Evolutionary conservation across 64 coral and sea anemone genomes (phyloP).

Genomic region (Dendrophyllia cribrosa): DNA sequence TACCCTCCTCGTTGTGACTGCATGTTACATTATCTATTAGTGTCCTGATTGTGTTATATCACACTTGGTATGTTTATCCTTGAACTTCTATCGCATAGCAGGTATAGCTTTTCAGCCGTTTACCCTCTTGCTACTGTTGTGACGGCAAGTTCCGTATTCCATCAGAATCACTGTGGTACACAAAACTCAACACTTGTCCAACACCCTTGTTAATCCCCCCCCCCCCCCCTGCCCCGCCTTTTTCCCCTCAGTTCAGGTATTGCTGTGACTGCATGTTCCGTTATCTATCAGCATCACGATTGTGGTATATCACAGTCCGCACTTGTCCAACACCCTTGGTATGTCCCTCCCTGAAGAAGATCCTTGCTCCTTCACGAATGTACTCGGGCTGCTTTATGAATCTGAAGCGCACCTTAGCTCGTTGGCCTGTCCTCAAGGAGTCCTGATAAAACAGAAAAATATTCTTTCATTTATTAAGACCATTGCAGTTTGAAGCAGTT

Average conservation of each 20-base stretch:
- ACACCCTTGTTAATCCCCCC: no score
- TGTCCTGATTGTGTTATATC: not conserved
- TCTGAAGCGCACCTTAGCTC: conserved; percentile 85
- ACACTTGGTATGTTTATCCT: no score
- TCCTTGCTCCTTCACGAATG: conserved; percentile 69
- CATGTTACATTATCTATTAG: not conserved
- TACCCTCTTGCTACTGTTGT: no score
- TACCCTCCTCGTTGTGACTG: no score
- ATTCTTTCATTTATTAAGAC: no score
- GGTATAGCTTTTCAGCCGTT: no score
- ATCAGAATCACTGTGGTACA: no score
- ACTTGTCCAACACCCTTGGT: conserved; percentile 94
- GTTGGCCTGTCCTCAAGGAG: conserved; percentile 82
- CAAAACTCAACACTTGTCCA: no score
- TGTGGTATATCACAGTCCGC: conserved; percentile 50
- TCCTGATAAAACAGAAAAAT: conserved; percentile 53
- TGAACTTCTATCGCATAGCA: no score
- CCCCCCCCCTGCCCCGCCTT: no score
- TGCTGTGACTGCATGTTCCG: not conserved
- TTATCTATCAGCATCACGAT: conserved; percentile 60
- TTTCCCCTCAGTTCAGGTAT: no score
- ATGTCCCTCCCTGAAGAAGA: conserved; percentile 92
- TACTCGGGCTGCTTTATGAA: conserved; percentile 96
- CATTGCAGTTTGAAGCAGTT: not conserved
- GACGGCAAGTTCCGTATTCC: no score